phyloP scores from a whole-genome alignment of 2,888 invertebrate genomes.

The Meteorus cinctellus region DNA sequence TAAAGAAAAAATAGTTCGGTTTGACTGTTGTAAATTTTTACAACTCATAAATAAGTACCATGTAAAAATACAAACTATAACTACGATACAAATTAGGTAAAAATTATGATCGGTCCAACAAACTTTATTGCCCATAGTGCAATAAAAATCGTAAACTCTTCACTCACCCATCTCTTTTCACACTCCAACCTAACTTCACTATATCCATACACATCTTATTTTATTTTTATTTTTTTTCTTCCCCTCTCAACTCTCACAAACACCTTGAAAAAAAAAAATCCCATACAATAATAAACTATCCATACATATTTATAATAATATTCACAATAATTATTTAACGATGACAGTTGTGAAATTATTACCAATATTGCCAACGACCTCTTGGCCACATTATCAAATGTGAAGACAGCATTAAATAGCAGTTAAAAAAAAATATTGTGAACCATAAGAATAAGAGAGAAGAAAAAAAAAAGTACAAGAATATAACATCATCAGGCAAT shows the following conservation, averaged over 20 bases:
- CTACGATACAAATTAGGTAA: conserved; percentile 23
- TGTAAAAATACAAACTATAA: conserved; percentile 16
- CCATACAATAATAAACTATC: not conserved
- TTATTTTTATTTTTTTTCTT: not conserved
- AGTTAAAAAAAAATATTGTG: not conserved
- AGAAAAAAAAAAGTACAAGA: not conserved
- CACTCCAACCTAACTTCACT: not conserved
- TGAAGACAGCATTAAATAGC: not conserved
- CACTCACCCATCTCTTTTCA: not conserved
- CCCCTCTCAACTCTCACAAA: not conserved
- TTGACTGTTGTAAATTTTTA: conserved; percentile 15
- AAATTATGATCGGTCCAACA: conserved; percentile 25
- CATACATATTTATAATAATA: not conserved
- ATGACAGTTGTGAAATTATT: conserved; percentile 6
- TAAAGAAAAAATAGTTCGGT: conserved; percentile 1
- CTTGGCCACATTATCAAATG: not conserved
- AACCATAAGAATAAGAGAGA: not conserved
- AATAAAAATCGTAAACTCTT: conserved; percentile 22
- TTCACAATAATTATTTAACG: conserved; percentile 18
- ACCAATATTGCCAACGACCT: conserved; percentile 1
- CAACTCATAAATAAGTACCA: conserved; percentile 19
- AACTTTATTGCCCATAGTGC: conserved; percentile 18
- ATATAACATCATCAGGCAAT: not conserved
- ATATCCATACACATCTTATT: not conserved
- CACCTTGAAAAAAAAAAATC: not conserved